A percentile compares a stretch with the other conserved stretches of the same genome.
Conservation (phyloP, 2,113 vertebrate genomes). For the Oryzias woworae region DNA sequence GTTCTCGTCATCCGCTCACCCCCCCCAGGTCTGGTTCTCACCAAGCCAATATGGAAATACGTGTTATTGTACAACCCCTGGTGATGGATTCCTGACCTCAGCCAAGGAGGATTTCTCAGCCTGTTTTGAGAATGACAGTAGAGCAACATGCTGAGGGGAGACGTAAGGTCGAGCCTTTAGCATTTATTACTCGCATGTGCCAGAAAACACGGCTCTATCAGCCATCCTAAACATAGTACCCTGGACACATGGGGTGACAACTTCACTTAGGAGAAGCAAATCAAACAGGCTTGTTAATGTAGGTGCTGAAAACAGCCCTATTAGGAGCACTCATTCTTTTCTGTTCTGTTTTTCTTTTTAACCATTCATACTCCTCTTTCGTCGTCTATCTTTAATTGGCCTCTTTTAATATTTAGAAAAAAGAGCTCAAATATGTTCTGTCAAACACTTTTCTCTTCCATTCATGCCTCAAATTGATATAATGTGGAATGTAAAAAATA, state of each 20-base stretch:
- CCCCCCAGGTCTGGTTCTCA: conserved; percentile 47
- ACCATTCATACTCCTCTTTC: conserved; percentile 64
- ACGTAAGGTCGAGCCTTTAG: conserved; percentile 58
- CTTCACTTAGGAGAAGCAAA: conserved; percentile 62
- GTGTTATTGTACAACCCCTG: conserved; percentile 50
- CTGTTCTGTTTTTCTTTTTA: conserved; percentile 55
- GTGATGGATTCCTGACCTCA: conserved; percentile 69
- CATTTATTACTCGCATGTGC: conserved; percentile 64
- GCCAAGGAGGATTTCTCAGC: conserved; percentile 55
- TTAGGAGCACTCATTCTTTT: conserved; percentile 60
- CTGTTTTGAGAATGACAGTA: conserved; percentile 69
- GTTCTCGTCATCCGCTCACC: conserved; percentile 4
- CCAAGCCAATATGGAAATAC: conserved; percentile 50
- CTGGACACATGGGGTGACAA: conserved; percentile 67
- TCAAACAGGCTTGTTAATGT: conserved; percentile 72
- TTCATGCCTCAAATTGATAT: conserved; percentile 42
- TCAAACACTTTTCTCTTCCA: conserved; percentile 52
- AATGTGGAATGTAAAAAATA: conserved; percentile 13
- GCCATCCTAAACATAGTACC: conserved; percentile 62
- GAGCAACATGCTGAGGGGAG: conserved; percentile 58
- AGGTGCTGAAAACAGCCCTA: conserved; percentile 71
- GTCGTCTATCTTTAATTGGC: conserved; percentile 36
- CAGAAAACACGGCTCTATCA: conserved; percentile 72
- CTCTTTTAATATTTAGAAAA: conserved; percentile 6
- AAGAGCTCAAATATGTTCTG: conserved; percentile 42